A percentile compares a stretch with the other conserved stretches of the same genome.
Evolutionary conservation across 1,140 invertebrate species (phyloP).

Genomic region (Spodoptera litura): DNA sequence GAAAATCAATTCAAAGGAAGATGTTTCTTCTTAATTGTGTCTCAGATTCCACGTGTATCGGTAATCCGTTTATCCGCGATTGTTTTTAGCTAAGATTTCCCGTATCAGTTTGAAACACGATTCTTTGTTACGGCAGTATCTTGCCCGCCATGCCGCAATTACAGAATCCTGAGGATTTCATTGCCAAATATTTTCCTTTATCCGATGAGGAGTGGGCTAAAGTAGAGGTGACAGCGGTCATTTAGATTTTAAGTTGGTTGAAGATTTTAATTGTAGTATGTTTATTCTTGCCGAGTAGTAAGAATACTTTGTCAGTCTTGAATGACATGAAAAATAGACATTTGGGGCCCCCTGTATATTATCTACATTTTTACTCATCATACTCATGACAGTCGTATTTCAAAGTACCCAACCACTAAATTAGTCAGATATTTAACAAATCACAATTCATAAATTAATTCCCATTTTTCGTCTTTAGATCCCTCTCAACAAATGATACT

Average conservation of each 20-base stretch:
- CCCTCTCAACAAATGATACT: too few relatives aligned
- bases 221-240: slow-evolving; percentile 22
- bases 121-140: slow-evolving; percentile 40
- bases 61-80: slow-evolving; percentile 31
- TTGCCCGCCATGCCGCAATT: slow-evolving; percentile 62
- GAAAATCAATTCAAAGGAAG: slow-evolving; percentile 31
- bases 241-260: neutral
- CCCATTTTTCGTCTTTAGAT: too few relatives aligned
- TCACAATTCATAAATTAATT: too few relatives aligned
- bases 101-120: slow-evolving; percentile 29
- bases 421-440: too few relatives aligned
- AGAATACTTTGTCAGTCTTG: too few relatives aligned
- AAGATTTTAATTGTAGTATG: too few relatives aligned
- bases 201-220: slow-evolving; percentile 55
- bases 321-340: too few relatives aligned
- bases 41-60: slow-evolving; percentile 24
- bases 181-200: slow-evolving; percentile 81
- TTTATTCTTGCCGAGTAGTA: too few relatives aligned
- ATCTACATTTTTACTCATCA: too few relatives aligned
- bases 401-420: too few relatives aligned
- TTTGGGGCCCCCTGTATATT: too few relatives aligned
- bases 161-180: slow-evolving; percentile 73
- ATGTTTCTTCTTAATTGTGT: slow-evolving; percentile 34
- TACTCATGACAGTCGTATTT: too few relatives aligned
- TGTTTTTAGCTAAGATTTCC: slow-evolving; percentile 30